Base-by-base conservation (phyloP, 2,888 invertebrate species). In the Pteria penguin region DNA sequence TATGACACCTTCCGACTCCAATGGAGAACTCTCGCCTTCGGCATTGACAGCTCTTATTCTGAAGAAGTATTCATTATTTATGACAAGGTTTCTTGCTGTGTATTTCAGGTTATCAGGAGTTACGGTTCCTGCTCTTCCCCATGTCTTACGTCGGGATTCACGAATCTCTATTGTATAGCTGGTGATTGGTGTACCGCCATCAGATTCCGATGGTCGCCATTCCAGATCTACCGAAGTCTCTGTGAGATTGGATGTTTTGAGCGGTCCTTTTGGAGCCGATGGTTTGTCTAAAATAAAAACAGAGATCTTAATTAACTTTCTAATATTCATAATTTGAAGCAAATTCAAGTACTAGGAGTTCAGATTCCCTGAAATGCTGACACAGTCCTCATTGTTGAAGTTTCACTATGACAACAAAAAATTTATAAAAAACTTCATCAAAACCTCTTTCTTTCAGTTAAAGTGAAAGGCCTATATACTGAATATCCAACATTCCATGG, bases 21-120 rank as follows among this genome's bases (percentile, higher is more conserved):
- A 96, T 11, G 98, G 97, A 83, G 98, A 98, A 0, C 98, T 98
- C 83, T 97, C 96, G 32, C 99, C 99, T 90, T 98, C 98, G 89
- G 97, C 97, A 93, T 99, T 99, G 93, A 99, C 99, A 80, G 99
- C 99, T 93, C 96, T 95, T 0, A 99, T 98, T 78, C 98, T 95
- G 94, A 99, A 99, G 85, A 98, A 98, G 92, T 99, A 99, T 70
- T 97, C 96, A 86, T 94, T 95, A 76, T 98, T 98, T 32, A 98
- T 95, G 2, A 95, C 95, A 79, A 99, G 94, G 92, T 98, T 98
- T 86, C 97, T 95, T 67, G 98, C 96, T 79, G 85, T 95, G 92
- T 95, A 96, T 61, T 80, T 84, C 26, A 86, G 89, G 0, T 83
- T 83, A 27, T 83, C 76, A 4, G 82, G 82, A 57, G 86, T 84